Conservation (phyloP, 2,888 invertebrate genomes). For the Eudiplozoon nipponicum region DNA sequence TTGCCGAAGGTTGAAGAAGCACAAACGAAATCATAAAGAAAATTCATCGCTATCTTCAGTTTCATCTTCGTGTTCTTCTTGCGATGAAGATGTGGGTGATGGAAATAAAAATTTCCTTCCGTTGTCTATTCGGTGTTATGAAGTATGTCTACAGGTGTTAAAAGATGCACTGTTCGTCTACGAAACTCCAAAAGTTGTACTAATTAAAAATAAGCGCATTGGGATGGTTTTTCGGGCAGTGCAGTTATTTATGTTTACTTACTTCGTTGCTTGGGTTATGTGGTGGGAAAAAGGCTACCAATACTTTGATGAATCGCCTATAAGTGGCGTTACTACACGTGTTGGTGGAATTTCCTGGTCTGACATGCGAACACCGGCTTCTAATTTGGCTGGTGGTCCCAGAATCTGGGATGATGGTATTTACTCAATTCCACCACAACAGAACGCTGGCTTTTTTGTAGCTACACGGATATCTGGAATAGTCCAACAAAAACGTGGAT, state of each 20-base stretch:
- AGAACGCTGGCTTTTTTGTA: conserved; percentile 31
- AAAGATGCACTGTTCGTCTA: conserved; percentile 23
- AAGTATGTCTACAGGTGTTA: background rate
- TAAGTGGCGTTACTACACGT: conserved; percentile 29
- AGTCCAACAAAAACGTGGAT: conserved; percentile 25
- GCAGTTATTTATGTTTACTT: conserved; percentile 26
- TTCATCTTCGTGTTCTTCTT: too few relatives aligned
- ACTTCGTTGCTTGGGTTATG: conserved; percentile 29
- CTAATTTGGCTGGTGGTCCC: conserved; percentile 15
- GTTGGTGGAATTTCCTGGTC: conserved; percentile 29
- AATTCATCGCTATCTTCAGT: too few relatives aligned
- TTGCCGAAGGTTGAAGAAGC: too few relatives aligned
- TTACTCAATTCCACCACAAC: conserved; percentile 30
- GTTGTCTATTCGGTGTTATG: too few relatives aligned
- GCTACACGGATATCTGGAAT: conserved; percentile 30
- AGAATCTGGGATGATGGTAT: conserved; percentile 30
- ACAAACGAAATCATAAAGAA: too few relatives aligned
- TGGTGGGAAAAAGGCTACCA: conserved; percentile 30
- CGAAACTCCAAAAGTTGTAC: conserved; percentile 29
- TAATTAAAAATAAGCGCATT: conserved; percentile 28
- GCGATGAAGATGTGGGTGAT: too few relatives aligned
- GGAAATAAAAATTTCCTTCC: too few relatives aligned
- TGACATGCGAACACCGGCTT: conserved; percentile 16
- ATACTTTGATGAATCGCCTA: conserved; percentile 25
- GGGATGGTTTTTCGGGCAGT: conserved; percentile 27